phyloP scores from a whole-genome alignment of 2,888 invertebrate species.

The Petrophora chlorosata region DNA sequence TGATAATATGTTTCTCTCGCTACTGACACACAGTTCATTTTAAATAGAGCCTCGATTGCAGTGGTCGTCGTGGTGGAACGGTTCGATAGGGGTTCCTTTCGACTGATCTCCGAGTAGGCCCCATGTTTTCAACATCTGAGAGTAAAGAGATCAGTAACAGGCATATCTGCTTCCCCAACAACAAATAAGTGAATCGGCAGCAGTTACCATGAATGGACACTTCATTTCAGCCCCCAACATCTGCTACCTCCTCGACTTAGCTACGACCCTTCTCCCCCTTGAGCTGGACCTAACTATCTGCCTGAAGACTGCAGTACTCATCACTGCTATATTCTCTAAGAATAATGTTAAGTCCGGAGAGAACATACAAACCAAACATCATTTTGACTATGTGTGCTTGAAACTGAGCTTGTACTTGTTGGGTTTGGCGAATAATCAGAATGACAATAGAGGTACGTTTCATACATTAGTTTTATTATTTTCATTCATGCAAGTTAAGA shows the following conservation, averaged over 20 bases:
- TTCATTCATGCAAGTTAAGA: too few relatives aligned
- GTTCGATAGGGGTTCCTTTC: too few relatives aligned
- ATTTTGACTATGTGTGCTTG: slow-evolving; percentile 66
- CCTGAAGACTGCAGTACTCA: slow-evolving; percentile 61
- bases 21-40: too few relatives aligned
- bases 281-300: slow-evolving; percentile 57
- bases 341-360: slow-evolving; percentile 40
- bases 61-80: too few relatives aligned
- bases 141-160: too few relatives aligned
- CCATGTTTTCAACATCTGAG: too few relatives aligned
- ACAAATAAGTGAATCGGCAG: too few relatives aligned
- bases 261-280: slow-evolving; percentile 53
- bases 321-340: slow-evolving; percentile 65
- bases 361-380: slow-evolving; percentile 40
- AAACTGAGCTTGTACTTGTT: slow-evolving; percentile 65
- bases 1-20: too few relatives aligned
- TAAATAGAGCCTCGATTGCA: too few relatives aligned
- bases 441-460: slow-evolving; percentile 65
- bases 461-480: not conserved
- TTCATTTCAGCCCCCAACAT: slow-evolving; percentile 62
- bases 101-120: too few relatives aligned
- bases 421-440: slow-evolving; percentile 56
- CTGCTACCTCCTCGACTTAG: slow-evolving; percentile 66
- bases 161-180: too few relatives aligned
- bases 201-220: not conserved